Percentiles rank a stretch among this genome's conserved stretches.
These are phyloP conservation scores for Nephrotoma appendiculata DNA, from an alignment of 2,888 invertebrate genomes.

Conservation along the genomic window DNA sequence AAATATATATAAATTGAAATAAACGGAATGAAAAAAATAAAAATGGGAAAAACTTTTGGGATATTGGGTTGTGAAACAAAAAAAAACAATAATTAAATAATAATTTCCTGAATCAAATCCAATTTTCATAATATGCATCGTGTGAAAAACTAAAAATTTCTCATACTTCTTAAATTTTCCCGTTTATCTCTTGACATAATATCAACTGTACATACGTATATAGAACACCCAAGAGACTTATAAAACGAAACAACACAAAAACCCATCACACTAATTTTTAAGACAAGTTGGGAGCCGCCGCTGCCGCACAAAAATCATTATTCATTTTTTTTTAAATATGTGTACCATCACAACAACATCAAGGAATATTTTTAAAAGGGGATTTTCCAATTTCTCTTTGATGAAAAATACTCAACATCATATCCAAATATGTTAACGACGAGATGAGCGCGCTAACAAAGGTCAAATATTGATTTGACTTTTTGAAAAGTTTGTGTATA, in stretches of 20 bases:
- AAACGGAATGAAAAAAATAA: background rate
- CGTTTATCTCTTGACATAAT: background rate
- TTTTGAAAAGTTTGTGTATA: background rate
- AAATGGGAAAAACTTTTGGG: background rate
- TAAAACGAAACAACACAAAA: background rate
- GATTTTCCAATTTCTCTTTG: background rate
- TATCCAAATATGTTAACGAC: background rate
- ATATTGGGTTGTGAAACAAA: background rate
- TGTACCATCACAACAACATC: background rate
- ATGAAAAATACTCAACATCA: background rate
- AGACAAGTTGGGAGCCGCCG: background rate
- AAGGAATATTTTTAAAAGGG: background rate
- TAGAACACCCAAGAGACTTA: background rate
- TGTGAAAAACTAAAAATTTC: background rate
- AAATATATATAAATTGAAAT: background rate
- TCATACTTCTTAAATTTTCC: background rate
- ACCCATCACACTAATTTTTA: background rate
- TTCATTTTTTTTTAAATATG: background rate
- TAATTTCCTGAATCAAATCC: background rate
- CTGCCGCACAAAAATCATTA: background rate
- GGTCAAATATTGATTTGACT: background rate
- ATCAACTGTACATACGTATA: background rate
- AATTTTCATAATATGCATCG: background rate
- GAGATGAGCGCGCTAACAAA: background rate
- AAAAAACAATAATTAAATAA: background rate